Evolutionary conservation across 2,888 invertebrate species (phyloP).

Genomic region (Leptopilina drosophilae): DNA sequence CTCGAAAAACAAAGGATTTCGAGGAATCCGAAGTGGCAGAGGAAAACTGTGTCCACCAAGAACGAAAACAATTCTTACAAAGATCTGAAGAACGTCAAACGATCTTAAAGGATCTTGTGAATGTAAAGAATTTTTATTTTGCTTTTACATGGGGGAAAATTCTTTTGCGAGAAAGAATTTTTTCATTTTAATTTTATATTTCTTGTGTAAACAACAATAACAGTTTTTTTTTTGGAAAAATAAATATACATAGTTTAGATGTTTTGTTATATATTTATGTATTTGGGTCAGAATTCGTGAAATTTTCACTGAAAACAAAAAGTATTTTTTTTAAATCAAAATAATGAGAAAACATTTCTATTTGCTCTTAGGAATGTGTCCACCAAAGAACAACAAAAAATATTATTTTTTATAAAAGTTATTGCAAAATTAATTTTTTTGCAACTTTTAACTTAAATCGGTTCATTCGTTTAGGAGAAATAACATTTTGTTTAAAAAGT

Average conservation of each 20-base stretch:
- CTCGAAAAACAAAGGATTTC: conserved; percentile 25
- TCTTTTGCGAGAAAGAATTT: neutral
- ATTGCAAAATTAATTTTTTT: too few species aligned
- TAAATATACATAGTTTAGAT: neutral
- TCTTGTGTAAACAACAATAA: neutral
- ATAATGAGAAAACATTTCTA: too few species aligned
- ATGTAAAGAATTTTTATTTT: conserved; percentile 23
- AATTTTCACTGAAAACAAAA: too few species aligned
- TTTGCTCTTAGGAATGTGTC: too few species aligned
- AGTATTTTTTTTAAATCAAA: too few species aligned
- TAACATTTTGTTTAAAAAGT: too few species aligned
- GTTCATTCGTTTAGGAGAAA: too few species aligned
- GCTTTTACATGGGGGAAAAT: neutral
- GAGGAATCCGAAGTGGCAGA: conserved; percentile 13
- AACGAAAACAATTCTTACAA: conserved; percentile 19
- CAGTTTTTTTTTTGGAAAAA: neutral
- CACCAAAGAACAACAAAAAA: too few species aligned
- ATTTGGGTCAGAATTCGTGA: too few species aligned
- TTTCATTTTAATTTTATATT: conserved; percentile 2
- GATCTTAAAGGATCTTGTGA: conserved; percentile 22
- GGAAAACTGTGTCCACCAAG: conserved; percentile 27
- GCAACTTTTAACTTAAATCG: too few species aligned
- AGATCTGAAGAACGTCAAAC: conserved; percentile 32
- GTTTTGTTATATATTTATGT: too few species aligned
- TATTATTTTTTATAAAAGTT: too few species aligned